These are phyloP conservation scores for Mastomys coucha DNA, from an alignment of 2,113 vertebrate species.

Conservation along the genomic window DNA sequence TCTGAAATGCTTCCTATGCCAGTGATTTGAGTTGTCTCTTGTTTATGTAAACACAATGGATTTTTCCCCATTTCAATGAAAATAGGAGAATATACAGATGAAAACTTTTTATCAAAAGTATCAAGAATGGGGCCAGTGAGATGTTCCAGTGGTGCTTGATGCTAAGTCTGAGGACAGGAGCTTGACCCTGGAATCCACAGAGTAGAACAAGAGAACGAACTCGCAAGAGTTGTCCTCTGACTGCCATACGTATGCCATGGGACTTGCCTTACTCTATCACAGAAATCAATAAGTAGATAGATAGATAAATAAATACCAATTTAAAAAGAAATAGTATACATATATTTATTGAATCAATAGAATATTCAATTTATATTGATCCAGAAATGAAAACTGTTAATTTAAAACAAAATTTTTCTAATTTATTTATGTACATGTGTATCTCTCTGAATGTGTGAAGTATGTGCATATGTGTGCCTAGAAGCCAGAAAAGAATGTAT, in stretches of 20 bases:
- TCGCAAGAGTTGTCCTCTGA: background rate
- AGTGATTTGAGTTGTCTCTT: constrained; percentile 2
- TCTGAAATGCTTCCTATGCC: background rate
- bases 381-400: constrained; percentile 20
- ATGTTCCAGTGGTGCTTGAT: background rate
- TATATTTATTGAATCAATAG: background rate
- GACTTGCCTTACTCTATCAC: background rate
- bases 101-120: constrained; percentile 30
- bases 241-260: background rate
- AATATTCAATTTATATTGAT: background rate
- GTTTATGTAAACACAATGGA: background rate
- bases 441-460: background rate
- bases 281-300: background rate
- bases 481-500: background rate
- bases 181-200: background rate
- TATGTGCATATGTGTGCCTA: background rate
- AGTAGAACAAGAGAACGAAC: background rate
- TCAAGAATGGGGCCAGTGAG: background rate
- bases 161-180: background rate
- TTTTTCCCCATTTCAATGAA: background rate
- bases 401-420: background rate
- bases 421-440: background rate
- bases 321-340: background rate
- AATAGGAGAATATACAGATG: background rate
- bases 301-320: background rate